Conservation (phyloP, 2,113 vertebrate species). For the Anolis carolinensis region DNA sequence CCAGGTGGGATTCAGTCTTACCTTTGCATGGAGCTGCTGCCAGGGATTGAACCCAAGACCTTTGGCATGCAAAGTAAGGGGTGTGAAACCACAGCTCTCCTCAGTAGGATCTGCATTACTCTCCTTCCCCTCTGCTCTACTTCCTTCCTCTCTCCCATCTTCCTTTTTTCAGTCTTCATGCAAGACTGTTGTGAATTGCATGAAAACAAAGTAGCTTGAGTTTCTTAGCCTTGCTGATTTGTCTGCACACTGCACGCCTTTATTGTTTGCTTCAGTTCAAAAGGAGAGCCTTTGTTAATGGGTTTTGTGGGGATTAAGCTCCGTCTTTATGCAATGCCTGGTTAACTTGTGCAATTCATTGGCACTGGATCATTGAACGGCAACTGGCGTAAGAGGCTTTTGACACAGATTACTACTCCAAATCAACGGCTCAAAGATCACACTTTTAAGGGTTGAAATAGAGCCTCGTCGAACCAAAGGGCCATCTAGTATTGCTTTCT, state of each 20-base stretch:
- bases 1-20: no score
- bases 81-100: no score
- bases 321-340: neutral
- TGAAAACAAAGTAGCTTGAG: neutral
- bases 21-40: no score
- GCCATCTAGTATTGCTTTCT: no score
- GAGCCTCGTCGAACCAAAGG: neutral
- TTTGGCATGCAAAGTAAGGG: no score
- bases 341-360: no score
- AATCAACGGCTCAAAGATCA: no score
- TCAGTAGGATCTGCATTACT: neutral
- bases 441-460: neutral
- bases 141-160: neutral
- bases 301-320: neutral
- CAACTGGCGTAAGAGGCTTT: no score
- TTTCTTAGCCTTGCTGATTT: neutral
- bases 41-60: no score
- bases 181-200: neutral
- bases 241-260: neutral
- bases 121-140: no score
- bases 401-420: no score
- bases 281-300: neutral
- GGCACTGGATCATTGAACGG: neutral
- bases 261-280: neutral
- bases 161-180: neutral